A percentile compares a stretch with the other conserved stretches of the same genome.
Evolutionary conservation across 2,888 invertebrate species (phyloP).

Genomic region (Argyresthia albistria): DNA sequence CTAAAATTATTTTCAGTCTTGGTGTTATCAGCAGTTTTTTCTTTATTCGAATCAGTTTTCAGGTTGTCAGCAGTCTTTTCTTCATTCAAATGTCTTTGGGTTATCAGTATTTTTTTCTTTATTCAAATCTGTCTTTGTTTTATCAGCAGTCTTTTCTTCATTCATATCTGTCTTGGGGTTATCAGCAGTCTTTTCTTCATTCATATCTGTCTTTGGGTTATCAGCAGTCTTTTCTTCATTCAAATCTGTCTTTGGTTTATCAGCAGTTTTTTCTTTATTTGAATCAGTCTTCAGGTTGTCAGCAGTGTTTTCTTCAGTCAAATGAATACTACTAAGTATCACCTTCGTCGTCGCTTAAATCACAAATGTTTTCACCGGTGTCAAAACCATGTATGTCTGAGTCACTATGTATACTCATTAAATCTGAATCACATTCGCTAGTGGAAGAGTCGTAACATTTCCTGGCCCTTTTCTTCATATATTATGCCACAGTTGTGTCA

Average conservation of each 20-base stretch:
- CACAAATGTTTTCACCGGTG: not conserved
- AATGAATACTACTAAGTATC: not conserved
- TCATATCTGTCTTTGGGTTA: not conserved
- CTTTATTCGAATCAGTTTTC: too few relatives aligned
- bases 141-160: too few relatives aligned
- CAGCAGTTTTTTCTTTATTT: not conserved
- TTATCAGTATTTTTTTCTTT: too few relatives aligned
- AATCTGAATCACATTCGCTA: not conserved
- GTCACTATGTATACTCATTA: not conserved
- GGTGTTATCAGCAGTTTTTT: too few relatives aligned
- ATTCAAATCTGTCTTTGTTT: too few relatives aligned
- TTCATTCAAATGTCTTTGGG: too few relatives aligned
- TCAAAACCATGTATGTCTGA: not conserved
- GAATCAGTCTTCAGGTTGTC: too few relatives aligned
- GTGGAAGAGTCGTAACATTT: not conserved
- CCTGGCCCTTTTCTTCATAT: not conserved
- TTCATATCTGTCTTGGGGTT: too few relatives aligned
- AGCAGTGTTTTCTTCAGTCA: not conserved
- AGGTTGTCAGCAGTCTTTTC: too few relatives aligned
- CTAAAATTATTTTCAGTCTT: not conserved
- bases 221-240: not conserved
- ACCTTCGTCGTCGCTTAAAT: not conserved
- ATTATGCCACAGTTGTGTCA: slow-evolving; percentile 1
- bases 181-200: too few relatives aligned
- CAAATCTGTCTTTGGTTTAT: not conserved